Base-by-base conservation (phyloP, 2,797 vertebrate genomes). In the Enteromius fasciolatus region DNA sequence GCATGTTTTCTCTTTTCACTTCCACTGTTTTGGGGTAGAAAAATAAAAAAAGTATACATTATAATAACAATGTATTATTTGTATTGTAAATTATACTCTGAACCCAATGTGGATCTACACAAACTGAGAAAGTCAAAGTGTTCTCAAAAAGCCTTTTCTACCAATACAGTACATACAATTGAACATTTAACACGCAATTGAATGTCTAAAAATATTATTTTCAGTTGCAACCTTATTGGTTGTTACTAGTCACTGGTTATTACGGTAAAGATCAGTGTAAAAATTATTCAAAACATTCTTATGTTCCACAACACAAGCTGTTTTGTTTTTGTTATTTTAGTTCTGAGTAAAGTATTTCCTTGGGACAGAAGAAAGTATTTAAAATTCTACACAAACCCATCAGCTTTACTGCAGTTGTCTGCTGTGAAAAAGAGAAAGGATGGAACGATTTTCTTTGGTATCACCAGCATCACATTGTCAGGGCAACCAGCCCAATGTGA, bases 401-500 rank as follows among this genome's bases (percentile, higher is more conserved):
- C 10, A 12, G 25, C 28, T 73, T 33, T 73, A 33, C 70, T 57
- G 73, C 50, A 39, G 52, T 25, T 76, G 36, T 41, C 33, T 41
- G n/a, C 52, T 59, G 7, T 17, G 7, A 57, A 75, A 48, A 31
- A 74, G 20, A 7, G 50, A 57, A 33, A 36, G 6, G 18, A 33
- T 36, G 72, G 50, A 74, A 75, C 9, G 12, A 3, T 57, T 59
- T 17, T 20, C 25, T 12, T 46, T 63, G 57, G 36, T 39, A 63
- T 41, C 75, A 46, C 57, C 57, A 20, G 57, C 17, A 39, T 76
- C n/a, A 28, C 57, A 63, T 63, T 44, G 36, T 44, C 57, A 76
- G 36, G 75, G 39, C n/a, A 59, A 39, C 52, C 52, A 17, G 73
- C 52, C 50, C 7, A 39, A 75, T 28, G 39, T 33, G 39, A 31